These are phyloP conservation scores for Dinocampus coccinellae DNA, from an alignment of 2,888 invertebrate genomes.

Conservation along the genomic window DNA sequence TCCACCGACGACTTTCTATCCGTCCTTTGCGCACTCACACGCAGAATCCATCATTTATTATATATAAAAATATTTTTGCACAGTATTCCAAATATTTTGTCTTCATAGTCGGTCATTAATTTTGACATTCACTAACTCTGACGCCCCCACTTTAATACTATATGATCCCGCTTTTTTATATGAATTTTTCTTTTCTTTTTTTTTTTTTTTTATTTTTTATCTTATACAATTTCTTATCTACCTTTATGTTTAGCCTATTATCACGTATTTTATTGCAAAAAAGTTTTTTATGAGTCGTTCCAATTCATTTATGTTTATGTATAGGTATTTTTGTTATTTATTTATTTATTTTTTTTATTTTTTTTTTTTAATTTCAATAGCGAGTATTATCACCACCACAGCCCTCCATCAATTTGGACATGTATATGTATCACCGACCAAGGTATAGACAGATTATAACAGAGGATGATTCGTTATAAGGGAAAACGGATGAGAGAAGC, in stretches of 20 bases:
- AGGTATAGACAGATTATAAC: not conserved
- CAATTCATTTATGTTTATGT: not conserved
- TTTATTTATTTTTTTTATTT: too few species aligned
- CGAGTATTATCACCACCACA: not conserved
- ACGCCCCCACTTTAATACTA: not conserved
- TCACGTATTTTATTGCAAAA: not conserved
- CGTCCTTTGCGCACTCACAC: constrained; percentile 58
- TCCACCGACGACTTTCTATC: constrained; percentile 61
- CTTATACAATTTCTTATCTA: not conserved
- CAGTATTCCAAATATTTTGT: not conserved
- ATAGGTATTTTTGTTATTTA: not conserved
- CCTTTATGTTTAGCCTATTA: not conserved
- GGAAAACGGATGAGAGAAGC: not conserved
- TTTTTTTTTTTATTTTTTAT: not conserved
- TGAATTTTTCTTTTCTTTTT: not conserved
- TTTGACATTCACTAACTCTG: not conserved
- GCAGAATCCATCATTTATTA: constrained; percentile 7
- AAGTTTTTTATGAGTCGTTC: not conserved
- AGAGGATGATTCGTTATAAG: constrained; percentile 2
- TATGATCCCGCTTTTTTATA: not conserved
- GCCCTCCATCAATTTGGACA: not conserved
- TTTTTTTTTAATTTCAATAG: too few species aligned
- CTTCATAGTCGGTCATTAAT: not conserved
- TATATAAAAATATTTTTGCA: not conserved
- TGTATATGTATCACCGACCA: not conserved